A percentile compares a stretch with the other conserved stretches of the same genome.
phyloP scores from a whole-genome alignment of 2,888 invertebrate genomes.

The Rhagonycha lutea region DNA sequence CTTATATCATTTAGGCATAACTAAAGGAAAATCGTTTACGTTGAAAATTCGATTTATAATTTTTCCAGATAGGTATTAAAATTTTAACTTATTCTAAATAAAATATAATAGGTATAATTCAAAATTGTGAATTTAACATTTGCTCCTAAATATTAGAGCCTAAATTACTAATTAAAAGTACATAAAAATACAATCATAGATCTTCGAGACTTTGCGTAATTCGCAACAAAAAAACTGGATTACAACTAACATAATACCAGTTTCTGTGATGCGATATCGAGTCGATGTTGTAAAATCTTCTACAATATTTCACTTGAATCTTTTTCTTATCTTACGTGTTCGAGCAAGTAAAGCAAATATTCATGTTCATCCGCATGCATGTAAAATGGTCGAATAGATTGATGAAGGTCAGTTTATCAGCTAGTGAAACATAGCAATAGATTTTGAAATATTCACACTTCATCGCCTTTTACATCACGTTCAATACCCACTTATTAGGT shows the following conservation, averaged over 20 bases:
- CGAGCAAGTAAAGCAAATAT: conserved; percentile 8
- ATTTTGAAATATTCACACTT: conserved; percentile 10
- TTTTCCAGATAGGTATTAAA: background rate
- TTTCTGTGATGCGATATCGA: conserved; percentile 9
- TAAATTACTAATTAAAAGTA: background rate
- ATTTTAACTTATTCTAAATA: background rate
- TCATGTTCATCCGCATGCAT: conserved; percentile 13
- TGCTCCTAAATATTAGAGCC: background rate
- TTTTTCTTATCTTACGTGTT: background rate
- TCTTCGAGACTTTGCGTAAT: background rate
- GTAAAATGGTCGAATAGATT: conserved; percentile 3
- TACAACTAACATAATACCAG: conserved; percentile 12
- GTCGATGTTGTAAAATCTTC: conserved; percentile 4
- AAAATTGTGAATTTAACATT: background rate
- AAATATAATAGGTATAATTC: background rate
- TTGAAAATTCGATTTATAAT: background rate
- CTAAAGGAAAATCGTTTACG: background rate
- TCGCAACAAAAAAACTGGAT: conserved; percentile 18
- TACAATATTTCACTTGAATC: background rate
- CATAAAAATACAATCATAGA: background rate
- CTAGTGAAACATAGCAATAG: conserved; percentile 11
- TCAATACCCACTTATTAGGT: conserved; percentile 12
- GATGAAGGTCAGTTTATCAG: conserved; percentile 9
- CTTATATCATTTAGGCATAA: background rate
- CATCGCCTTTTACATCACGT: conserved; percentile 2